Base-by-base conservation (phyloP, 2,113 vertebrate species). In the Lagenorhynchus albirostris region DNA sequence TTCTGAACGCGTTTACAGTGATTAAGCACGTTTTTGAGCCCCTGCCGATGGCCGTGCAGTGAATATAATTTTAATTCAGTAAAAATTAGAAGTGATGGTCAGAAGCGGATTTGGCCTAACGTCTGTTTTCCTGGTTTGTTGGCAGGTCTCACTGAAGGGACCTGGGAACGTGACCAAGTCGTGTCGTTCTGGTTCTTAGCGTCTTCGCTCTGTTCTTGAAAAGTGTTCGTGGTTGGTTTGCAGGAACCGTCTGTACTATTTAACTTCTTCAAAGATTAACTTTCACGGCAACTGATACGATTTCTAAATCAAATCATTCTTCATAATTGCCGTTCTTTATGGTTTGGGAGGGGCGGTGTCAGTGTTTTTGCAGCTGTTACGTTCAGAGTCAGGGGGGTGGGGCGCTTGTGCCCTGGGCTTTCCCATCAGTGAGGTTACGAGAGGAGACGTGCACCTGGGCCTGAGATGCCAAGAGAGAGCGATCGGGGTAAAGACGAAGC, bases 401-500 rank as follows among this genome's bases (percentile, higher is more conserved):
- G 5, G 0, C 11, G 6, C 10, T 29, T 0, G 6, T 1, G 31
- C 25, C 15, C 0, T 1, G 10, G n/a, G 23, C 38, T 2, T 1
- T 13, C 44, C 18, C 47, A 2, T 21, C 33, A 1, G 47, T 0
- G 50, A 26, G 25, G 21, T 41, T 2, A 1, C 11, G 1, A 15
- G 62, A 58, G 13, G 4, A 36, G 58, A 10, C 3, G 0, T 1
- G 58, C 41, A 0, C 17, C 2, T 0, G 12, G 8, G 0, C 23
- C 5, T 3, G 31, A 38, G 36, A 4, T 3, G 15, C 6, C 74
- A 6, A 1, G 4, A 6, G 12, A 7, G 70, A 38, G 41, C 20
- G 0, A 0, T 2, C 0, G 0, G 4, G 0, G 15, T 6, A 0
- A 15, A 18, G 8, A 21, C 31, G 1, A 62, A 21, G 87, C 8